These are phyloP conservation scores for Mallotus villosus DNA, from an alignment of 2,797 vertebrate genomes.

Conservation along the genomic window DNA sequence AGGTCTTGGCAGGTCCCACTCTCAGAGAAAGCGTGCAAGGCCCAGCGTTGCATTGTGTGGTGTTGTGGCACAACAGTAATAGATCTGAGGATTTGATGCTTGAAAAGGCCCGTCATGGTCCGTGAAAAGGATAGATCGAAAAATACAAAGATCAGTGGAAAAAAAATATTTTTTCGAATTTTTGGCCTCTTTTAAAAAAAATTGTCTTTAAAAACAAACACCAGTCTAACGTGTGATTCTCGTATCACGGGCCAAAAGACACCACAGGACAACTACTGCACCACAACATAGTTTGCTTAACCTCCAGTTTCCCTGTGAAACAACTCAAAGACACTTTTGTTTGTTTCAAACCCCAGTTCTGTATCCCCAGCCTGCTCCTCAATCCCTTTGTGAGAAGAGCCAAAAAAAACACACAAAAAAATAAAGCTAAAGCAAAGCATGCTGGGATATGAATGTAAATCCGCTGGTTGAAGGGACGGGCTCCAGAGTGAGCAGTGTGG, in stretches of 20 bases:
- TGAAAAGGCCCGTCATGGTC: background rate
- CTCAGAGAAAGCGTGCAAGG: slow-evolving; percentile 41
- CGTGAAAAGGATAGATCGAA: background rate
- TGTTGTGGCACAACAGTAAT: slow-evolving; percentile 18
- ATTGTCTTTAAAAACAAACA: background rate
- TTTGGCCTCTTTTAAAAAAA: background rate
- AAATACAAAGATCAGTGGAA: no score
- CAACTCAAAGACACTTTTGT: background rate
- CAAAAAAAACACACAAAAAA: no score
- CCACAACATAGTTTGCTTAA: background rate
- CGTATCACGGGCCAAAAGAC: background rate
- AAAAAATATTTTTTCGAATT: background rate
- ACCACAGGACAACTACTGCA: background rate
- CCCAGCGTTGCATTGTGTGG: slow-evolving; percentile 35
- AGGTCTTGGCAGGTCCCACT: slow-evolving; percentile 50
- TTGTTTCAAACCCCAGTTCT: slow-evolving; percentile 28
- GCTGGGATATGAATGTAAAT: slow-evolving; percentile 76
- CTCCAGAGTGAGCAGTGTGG: slow-evolving; percentile 50
- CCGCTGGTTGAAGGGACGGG: slow-evolving; percentile 62
- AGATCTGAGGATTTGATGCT: background rate
- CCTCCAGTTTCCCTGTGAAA: background rate
- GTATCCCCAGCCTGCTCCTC: slow-evolving; percentile 58
- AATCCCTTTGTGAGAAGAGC: slow-evolving; percentile 61
- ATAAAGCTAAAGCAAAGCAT: slow-evolving; percentile 52
- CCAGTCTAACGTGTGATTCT: no score